phyloP scores from a whole-genome alignment of 2,113 vertebrate species.

The Verasper variegatus region DNA sequence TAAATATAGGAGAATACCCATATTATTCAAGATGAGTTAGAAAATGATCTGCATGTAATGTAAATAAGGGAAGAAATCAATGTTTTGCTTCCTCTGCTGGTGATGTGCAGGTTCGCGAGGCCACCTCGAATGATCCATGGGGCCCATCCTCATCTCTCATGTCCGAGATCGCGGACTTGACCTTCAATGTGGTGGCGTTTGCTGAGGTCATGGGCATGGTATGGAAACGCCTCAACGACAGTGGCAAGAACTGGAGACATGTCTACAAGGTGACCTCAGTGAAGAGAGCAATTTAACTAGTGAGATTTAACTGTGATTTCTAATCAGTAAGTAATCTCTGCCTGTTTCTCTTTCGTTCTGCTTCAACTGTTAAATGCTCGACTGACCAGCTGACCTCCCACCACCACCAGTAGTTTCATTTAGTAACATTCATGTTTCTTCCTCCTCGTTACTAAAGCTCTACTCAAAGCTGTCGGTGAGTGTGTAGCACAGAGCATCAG shows the following conservation, averaged over 20 bases:
- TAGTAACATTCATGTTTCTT: not conserved
- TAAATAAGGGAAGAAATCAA: not conserved
- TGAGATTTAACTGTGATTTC: not conserved
- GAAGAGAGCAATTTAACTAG: no score
- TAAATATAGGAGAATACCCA: no score
- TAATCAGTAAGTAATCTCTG: not conserved
- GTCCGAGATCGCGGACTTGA: slow-evolving; percentile 95
- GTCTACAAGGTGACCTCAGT: slow-evolving; percentile 88
- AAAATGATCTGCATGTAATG: not conserved
- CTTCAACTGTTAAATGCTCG: not conserved
- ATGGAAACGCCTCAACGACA: slow-evolving; percentile 95
- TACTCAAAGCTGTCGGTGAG: not conserved
- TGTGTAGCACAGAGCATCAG: not conserved
- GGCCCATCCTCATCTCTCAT: slow-evolving; percentile 95
- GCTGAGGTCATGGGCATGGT: slow-evolving; percentile 98
- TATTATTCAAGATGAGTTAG: not conserved
- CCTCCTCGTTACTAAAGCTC: no score
- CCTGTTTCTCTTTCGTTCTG: not conserved
- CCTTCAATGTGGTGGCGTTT: slow-evolving; percentile 95
- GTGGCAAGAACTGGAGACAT: slow-evolving; percentile 97
- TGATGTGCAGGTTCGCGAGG: slow-evolving; percentile 84
- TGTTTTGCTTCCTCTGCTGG: not conserved
- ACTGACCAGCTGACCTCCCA: not conserved
- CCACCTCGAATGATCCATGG: slow-evolving; percentile 98
- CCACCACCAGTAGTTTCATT: not conserved